Evolutionary conservation across 2,113 vertebrate genomes (phyloP).

Genomic region (Saguinus midas): DNA sequence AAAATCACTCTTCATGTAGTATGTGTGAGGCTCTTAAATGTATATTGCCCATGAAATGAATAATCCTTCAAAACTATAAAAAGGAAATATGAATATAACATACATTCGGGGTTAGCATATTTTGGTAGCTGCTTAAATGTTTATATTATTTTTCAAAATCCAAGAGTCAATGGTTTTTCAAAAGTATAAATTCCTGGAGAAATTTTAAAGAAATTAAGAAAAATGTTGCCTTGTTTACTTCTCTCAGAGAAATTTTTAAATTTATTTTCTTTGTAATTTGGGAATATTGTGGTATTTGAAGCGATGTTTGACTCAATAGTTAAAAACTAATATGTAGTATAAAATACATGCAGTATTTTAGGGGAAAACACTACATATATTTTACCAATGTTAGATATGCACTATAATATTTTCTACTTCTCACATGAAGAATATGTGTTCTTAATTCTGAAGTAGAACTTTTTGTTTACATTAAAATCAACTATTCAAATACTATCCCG

Average conservation of each 20-base stretch:
- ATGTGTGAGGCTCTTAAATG: neutral
- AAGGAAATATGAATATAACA: neutral
- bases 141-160: neutral
- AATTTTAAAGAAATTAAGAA: neutral
- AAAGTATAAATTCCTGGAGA: conserved; percentile 18
- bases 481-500: neutral
- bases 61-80: neutral
- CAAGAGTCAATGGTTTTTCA: neutral
- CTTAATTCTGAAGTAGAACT: neutral
- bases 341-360: neutral
- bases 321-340: neutral
- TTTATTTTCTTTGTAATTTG: conserved; percentile 1
- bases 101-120: neutral
- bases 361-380: neutral
- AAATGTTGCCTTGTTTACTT: neutral
- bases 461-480: neutral
- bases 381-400: neutral
- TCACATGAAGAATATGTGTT: neutral
- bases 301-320: neutral
- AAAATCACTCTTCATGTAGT: neutral
- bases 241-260: neutral
- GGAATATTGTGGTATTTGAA: neutral
- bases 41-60: neutral
- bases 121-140: neutral
- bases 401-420: neutral